These are phyloP conservation scores for Phortica magna DNA, from an alignment of 2,888 invertebrate species.

Conservation along the genomic window DNA sequence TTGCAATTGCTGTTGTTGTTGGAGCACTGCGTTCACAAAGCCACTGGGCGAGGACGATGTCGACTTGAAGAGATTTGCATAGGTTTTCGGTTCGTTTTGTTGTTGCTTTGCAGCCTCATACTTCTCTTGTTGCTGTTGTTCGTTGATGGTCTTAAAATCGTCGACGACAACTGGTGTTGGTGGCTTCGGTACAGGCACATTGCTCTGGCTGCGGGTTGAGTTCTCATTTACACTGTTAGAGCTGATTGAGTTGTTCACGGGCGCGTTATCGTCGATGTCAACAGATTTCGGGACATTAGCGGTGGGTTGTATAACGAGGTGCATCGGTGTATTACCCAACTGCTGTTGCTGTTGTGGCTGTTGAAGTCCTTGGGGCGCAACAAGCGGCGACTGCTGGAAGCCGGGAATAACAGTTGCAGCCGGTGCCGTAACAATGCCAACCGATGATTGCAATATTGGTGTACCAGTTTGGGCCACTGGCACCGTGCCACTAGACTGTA, in stretches of 20 bases:
- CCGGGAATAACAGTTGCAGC: conserved; percentile 50
- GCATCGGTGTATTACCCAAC: conserved; percentile 46
- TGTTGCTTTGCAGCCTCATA: conserved; percentile 75
- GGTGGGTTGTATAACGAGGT: conserved; percentile 48
- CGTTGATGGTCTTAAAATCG: conserved; percentile 73
- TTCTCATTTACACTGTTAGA: background rate
- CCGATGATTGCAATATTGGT: conserved; percentile 54
- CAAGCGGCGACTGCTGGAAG: conserved; percentile 68
- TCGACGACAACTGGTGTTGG: conserved; percentile 60
- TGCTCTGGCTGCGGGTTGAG: conserved; percentile 40
- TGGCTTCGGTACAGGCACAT: conserved; percentile 55
- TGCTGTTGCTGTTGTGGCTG: conserved; percentile 42
- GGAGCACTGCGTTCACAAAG: conserved; percentile 75
- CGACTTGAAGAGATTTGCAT: conserved; percentile 90
- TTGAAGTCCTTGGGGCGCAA: conserved; percentile 52
- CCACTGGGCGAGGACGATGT: conserved; percentile 73
- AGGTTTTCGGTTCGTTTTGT: conserved; percentile 88
- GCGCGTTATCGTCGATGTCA: conserved; percentile 50
- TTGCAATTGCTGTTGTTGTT: conserved; percentile 76
- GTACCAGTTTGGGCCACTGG: conserved; percentile 46
- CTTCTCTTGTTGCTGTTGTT: conserved; percentile 75
- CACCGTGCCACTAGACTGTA: conserved; percentile 61
- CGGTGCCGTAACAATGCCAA: conserved; percentile 57
- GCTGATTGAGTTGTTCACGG: conserved; percentile 25
- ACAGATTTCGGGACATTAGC: conserved; percentile 30